Base-by-base conservation (phyloP, 2,888 invertebrate species). In the Xanthia icteritia region DNA sequence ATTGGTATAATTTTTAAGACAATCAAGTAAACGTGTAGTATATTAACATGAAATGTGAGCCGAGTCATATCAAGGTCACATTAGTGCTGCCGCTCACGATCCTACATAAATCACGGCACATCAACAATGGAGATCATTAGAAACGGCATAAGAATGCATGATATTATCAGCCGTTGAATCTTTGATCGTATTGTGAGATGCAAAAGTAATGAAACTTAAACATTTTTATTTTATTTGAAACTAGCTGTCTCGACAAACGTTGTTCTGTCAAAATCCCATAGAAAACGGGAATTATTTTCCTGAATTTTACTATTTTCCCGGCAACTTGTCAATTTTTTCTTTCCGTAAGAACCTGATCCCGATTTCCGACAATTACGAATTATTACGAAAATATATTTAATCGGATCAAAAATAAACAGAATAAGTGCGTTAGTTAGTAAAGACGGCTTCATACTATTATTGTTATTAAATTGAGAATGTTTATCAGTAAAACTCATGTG, bases 1-100 rank as follows among this genome's bases (percentile, higher is more conserved):
- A 86, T 81, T 78, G 15, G 64, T 76, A 65, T 81, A 84, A 78
- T 82, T 86, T 83, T 82, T 73, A 65, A 77, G 78, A 79, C 69
- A 67, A 61, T 39, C 69, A 70, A 77, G 77, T 72, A 58, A 79
- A 75, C 69, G 69, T 63, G 68, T 80, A 73, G n/a, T 45, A 63
- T 58, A 73, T 80, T 73, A 73, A 65, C 80, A 83, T 74, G 77
- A 82, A 87, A 86, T 77, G 76, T 70, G 70, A 80, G 78, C 60
- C 13, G 51, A 61, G 61, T 63, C 23, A 23, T 60, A 58, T 74
- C 80, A 87, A 87, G 81, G 86, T 87, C 75, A 65, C 54, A 0
- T 80, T 77, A 80, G 70, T 79, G 77, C 68, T 31, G 23, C 13
- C 20, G 70, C 36, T 42, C 65, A 82, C 82, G 76, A 8, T 78